phyloP scores from a whole-genome alignment of 2,113 vertebrate species.

The Cyphomyrus discorhynchus region DNA sequence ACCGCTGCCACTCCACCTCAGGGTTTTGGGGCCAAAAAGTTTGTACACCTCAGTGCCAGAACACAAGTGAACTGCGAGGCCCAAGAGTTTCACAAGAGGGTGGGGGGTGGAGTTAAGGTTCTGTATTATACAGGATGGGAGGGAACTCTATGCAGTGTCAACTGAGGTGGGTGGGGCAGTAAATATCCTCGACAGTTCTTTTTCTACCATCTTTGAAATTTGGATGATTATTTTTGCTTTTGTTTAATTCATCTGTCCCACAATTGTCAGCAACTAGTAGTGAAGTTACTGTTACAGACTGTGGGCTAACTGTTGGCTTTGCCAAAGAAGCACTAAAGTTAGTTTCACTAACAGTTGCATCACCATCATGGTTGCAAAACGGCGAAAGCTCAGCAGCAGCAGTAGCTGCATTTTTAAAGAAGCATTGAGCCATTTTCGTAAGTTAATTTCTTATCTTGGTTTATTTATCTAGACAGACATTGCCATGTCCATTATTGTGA shows the following conservation, averaged over 20 bases:
- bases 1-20: too few relatives aligned
- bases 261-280: neutral
- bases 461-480: neutral
- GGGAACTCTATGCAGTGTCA: too few relatives aligned
- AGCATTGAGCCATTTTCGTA: neutral
- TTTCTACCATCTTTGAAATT: neutral
- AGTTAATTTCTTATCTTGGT: neutral
- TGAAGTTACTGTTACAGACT: neutral
- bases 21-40: too few relatives aligned
- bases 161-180: neutral
- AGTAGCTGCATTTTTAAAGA: neutral
- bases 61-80: too few relatives aligned
- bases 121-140: neutral
- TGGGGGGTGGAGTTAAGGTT: neutral
- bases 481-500: neutral
- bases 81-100: too few relatives aligned
- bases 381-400: neutral
- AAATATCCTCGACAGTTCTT: neutral
- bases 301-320: neutral
- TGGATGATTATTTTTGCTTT: neutral
- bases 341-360: neutral
- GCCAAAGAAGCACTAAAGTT: neutral
- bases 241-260: neutral
- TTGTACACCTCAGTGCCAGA: too few relatives aligned
- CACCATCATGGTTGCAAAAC: neutral